Percentiles rank a stretch among this genome's conserved stretches.
Evolutionary conservation across 2,113 vertebrate genomes (phyloP).

Genomic region (Regulus satrapa): DNA sequence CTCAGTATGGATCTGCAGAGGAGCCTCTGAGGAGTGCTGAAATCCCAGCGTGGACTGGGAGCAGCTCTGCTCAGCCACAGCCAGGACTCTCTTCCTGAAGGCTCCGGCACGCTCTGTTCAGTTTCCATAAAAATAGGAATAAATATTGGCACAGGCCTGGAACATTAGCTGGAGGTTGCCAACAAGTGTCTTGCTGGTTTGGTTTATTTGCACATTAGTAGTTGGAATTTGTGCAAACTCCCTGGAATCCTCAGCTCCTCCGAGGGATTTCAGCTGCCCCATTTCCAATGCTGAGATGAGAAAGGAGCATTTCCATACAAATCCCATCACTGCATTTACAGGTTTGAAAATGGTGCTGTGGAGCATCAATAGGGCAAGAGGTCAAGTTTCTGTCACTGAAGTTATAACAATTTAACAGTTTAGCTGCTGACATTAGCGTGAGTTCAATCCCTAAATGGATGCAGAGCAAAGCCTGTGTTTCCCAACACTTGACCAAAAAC

Average conservation of each 20-base stretch:
- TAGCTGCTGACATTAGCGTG: fast-evolving
- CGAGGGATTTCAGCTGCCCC: not conserved
- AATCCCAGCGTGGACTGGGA: fast-evolving
- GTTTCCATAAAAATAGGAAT: not conserved
- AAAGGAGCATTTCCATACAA: not conserved
- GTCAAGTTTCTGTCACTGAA: not conserved
- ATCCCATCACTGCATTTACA: not conserved
- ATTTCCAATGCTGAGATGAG: fast-evolving
- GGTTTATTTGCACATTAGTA: not conserved
- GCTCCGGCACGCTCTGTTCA: not conserved
- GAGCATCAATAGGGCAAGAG: not conserved
- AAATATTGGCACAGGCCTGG: not conserved
- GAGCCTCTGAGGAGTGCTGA: not conserved
- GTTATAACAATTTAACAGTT: not conserved
- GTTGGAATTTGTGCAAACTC: not conserved
- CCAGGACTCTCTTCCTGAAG: not conserved
- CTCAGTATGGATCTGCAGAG: not conserved
- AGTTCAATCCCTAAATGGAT: not conserved
- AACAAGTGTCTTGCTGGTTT: not conserved
- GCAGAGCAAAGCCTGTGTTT: not conserved
- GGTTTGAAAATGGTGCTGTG: not conserved
- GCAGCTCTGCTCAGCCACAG: not conserved
- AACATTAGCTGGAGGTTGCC: not conserved
- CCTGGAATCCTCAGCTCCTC: not conserved
- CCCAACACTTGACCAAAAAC: not conserved